Conservation (phyloP, 1,140 invertebrate genomes). For the Drosophila nannoptera region DNA sequence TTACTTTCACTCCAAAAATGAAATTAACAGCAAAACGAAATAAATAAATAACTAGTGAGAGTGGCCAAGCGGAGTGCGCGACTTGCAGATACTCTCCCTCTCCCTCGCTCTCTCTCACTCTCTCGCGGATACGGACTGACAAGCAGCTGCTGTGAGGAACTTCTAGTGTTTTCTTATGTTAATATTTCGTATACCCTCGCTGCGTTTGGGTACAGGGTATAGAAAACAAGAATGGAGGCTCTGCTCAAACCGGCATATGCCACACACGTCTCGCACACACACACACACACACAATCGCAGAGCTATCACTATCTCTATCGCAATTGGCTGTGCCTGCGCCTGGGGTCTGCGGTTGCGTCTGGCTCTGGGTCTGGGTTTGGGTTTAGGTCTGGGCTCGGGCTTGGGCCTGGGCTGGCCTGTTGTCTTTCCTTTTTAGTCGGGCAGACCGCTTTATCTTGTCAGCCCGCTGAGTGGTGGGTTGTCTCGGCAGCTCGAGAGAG, state of each 20-base stretch:
- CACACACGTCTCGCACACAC: slow-evolving; percentile 13
- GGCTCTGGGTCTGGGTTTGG: slow-evolving; percentile 10
- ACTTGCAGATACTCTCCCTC: slow-evolving; percentile 2
- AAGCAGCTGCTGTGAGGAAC: neutral
- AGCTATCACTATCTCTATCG: slow-evolving; percentile 29
- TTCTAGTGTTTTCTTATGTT: neutral
- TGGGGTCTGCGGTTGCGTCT: slow-evolving; percentile 6
- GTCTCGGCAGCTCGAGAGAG: slow-evolving; percentile 11
- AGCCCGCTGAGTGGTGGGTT: slow-evolving; percentile 34
- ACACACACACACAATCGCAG: slow-evolving; percentile 9
- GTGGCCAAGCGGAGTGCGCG: neutral
- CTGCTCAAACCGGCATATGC: slow-evolving; percentile 41
- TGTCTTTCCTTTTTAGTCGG: slow-evolving; percentile 53
- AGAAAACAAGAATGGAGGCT: slow-evolving; percentile 16
- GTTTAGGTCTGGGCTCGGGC: slow-evolving; percentile 5
- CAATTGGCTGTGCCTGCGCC: slow-evolving; percentile 20
- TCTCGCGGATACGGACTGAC: neutral
- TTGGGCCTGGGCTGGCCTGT: slow-evolving; percentile 6
- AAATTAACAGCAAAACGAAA: slow-evolving; percentile 21
- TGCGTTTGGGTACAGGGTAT: slow-evolving; percentile 3
- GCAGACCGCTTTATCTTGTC: slow-evolving; percentile 65
- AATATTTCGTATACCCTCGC: neutral
- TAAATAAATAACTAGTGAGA: slow-evolving; percentile 28
- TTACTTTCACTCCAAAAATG: slow-evolving; percentile 45
- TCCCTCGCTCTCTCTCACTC: too few species aligned